Evolutionary conservation across 1,140 invertebrate genomes (phyloP).

Genomic region (Caenorhabditis elegans): WBcel235 BX284605.5:13552001-13552500

Average conservation of each 20-base stretch:
- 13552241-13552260: conserved; percentile 4
- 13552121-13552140: too few relatives aligned
- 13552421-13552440: neutral
- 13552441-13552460: neutral
- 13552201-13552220: neutral
- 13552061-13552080: conserved; percentile 26
- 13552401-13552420: neutral
- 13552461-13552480: neutral
- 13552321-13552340: neutral
- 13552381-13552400: neutral
- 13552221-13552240: conserved; percentile 20
- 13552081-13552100: conserved; percentile 28
- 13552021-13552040: neutral
- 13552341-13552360: neutral
- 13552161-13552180: neutral
- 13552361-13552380: neutral
- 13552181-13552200: neutral
- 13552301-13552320: neutral
- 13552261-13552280: neutral
- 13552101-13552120: too few relatives aligned
- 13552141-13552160: neutral
- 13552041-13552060: neutral
- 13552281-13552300: neutral
- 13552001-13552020: neutral
- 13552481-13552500: neutral